Evolutionary conservation across 2,888 invertebrate species (phyloP).

Genomic region (Lithophane semibrunnea): DNA sequence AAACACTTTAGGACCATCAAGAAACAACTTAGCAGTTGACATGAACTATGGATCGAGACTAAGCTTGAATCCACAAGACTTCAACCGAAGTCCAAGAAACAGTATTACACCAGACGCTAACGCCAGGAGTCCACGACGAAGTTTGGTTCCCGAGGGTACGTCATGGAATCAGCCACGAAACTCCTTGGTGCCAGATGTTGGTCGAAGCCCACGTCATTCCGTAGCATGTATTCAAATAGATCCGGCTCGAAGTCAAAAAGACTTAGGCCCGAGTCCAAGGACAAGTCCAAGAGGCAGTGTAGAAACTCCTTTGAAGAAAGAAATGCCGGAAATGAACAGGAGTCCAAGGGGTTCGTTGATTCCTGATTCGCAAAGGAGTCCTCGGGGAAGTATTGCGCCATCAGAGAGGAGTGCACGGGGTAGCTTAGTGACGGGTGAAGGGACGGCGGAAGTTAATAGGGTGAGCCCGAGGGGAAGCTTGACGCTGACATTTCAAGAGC

Average conservation of each 20-base stretch:
- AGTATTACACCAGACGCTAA: constrained; percentile 87
- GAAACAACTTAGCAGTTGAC: constrained; percentile 92
- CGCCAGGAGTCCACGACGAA: constrained; percentile 91
- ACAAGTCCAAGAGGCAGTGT: constrained; percentile 91
- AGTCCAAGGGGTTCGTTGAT: constrained; percentile 91
- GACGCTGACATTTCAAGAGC: constrained; percentile 92
- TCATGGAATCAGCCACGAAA: constrained; percentile 91
- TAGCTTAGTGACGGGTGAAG: constrained; percentile 82
- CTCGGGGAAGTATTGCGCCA: constrained; percentile 91
- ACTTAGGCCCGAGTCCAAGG: constrained; percentile 88
- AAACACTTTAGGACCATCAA: constrained; percentile 89
- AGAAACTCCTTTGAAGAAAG: constrained; percentile 85
- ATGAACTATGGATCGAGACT: constrained; percentile 89
- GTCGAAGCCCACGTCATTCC: constrained; percentile 91
- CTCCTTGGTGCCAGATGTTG: constrained; percentile 90
- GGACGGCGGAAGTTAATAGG: constrained; percentile 77
- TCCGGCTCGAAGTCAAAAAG: constrained; percentile 85
- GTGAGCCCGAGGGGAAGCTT: constrained; percentile 91
- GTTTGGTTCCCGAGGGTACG: constrained; percentile 90
- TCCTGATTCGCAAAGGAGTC: constrained; percentile 90
- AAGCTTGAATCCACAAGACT: constrained; percentile 91
- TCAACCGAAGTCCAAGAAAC: constrained; percentile 87
- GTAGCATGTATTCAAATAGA: constrained; percentile 88
- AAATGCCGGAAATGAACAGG: constrained; percentile 84
- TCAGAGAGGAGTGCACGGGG: constrained; percentile 87